Percentiles rank a stretch among this genome's conserved stretches.
phyloP scores from a whole-genome alignment of 2,113 vertebrate species.

The Syrmaticus mikado region DNA sequence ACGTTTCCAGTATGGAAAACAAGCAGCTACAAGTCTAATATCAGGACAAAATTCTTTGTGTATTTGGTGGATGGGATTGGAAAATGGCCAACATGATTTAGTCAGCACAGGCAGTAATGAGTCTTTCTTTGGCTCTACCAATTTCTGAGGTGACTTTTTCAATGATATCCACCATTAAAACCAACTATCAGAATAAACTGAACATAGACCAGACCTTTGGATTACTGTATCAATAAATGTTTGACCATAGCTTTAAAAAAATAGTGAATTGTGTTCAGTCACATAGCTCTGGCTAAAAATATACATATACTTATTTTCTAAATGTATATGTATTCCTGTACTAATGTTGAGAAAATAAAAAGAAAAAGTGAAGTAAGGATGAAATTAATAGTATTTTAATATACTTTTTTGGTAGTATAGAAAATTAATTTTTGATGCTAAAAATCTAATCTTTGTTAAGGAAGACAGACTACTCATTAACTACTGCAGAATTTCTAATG shows the following conservation, averaged over 20 bases:
- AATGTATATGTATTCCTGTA: neutral
- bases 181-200: neutral
- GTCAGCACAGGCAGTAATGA: neutral
- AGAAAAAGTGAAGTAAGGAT: neutral
- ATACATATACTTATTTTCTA: neutral
- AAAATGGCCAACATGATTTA: accelerated
- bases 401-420: neutral
- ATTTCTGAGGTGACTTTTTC: neutral
- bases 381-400: neutral
- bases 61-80: neutral
- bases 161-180: neutral
- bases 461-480: constrained; percentile 29
- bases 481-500: neutral
- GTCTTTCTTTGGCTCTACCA: accelerated
- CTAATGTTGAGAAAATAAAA: neutral
- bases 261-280: neutral
- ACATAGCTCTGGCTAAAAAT: neutral
- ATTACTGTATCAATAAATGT: neutral
- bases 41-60: neutral
- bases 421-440: neutral
- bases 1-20: neutral
- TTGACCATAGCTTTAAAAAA: neutral
- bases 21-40: neutral
- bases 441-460: neutral
- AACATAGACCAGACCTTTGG: neutral